Evolutionary conservation across 2,888 invertebrate genomes (phyloP).

Genomic region (Clistopyga incitator): DNA sequence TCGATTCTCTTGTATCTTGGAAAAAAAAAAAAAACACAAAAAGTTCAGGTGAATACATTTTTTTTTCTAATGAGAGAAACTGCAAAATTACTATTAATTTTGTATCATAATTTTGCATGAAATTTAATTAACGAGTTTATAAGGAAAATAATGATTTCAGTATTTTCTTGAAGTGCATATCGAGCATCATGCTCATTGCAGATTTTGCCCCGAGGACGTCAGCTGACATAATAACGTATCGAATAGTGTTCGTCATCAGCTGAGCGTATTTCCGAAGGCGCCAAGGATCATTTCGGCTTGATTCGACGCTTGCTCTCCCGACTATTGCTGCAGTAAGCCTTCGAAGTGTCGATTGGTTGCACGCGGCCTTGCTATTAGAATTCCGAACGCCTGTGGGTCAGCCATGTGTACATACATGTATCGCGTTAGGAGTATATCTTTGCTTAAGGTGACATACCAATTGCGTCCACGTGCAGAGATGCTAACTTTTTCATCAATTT

Average conservation of each 20-base stretch:
- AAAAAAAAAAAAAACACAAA: too few relatives aligned
- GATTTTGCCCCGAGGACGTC: too few relatives aligned
- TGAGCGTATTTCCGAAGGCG: slow-evolving; percentile 23
- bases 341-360: too few relatives aligned
- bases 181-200: too few relatives aligned
- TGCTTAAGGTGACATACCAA: not conserved
- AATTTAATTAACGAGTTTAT: too few relatives aligned
- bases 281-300: not conserved
- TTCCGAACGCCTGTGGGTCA: slow-evolving; percentile 36
- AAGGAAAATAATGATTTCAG: too few relatives aligned
- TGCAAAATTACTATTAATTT: too few relatives aligned
- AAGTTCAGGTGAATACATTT: too few relatives aligned
- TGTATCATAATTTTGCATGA: too few relatives aligned
- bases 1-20: too few relatives aligned
- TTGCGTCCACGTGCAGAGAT: not conserved
- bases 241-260: not conserved
- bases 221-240: too few relatives aligned
- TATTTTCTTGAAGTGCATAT: not conserved
- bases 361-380: slow-evolving; percentile 36
- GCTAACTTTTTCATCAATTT: not conserved
- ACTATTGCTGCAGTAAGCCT: slow-evolving; percentile 4
- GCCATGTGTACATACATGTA: not conserved
- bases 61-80: too few relatives aligned
- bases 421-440: not conserved
- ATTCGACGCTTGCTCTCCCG: not conserved